Base-by-base conservation (phyloP, 2,888 invertebrate genomes). In the Drosophila borborema region DNA sequence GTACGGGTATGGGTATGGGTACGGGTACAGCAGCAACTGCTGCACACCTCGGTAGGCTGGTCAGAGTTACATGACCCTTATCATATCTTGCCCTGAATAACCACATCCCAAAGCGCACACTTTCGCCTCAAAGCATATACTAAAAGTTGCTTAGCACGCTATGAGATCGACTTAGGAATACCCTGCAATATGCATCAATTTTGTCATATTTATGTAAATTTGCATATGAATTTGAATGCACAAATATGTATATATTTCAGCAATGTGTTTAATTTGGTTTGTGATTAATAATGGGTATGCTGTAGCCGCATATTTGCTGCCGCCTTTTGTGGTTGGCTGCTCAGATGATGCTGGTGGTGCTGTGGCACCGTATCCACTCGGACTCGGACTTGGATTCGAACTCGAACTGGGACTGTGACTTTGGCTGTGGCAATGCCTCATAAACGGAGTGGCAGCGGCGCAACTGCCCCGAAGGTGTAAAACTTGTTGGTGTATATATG, bases 371-470 rank as follows among this genome's bases (percentile, higher is more conserved):
- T 8, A 79, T 51, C 70, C 58, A 77, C 23, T 54, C 23, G 54
- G 38, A 40, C 23, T 54, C 40, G 40, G 38, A 40, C 38, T 54
- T 40, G 54, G 23, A 54, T 16, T 54, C 53, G 38, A 38, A 58
- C 58, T 66, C 45, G 31, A 43, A 60, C 56, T 69, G n/a, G 41
- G 46, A 48, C 48, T 64, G 34, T 38, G 74, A 51, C 77, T 77
- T 40, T 62, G 65, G 67, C 66, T 66, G 23, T 69, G 72, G 66
- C 62, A 69, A 51, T 71, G 80, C 66, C 81, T 74, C 77, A 87
- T 87, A 87, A 85, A 84, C 82, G 85, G 80, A 89, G 80, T 81
- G 73, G 79, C 77, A 81, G 81, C 79, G 74, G 74, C 77, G 77
- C 66, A 74, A 34, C 49, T 77, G 85, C 61, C 85, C 90, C 61